A percentile compares a stretch with the other conserved stretches of the same genome.
Conservation (phyloP, 1,140 invertebrate genomes). For the Palaemon carinicauda region DNA sequence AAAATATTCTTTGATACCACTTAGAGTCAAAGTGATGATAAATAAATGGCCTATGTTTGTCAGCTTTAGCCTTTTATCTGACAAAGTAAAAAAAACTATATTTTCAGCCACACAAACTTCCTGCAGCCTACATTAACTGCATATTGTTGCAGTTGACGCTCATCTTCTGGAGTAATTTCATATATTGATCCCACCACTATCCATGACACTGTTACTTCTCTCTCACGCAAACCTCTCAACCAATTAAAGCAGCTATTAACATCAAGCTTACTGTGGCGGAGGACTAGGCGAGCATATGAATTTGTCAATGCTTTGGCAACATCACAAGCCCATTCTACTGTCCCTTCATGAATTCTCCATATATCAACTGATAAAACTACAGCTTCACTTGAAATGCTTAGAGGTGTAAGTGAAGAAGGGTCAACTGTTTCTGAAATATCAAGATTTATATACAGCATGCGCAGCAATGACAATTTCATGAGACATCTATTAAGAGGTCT, state of each 20-base stretch:
- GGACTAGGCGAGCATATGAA: conserved; percentile 30
- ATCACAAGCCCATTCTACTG: conserved; percentile 26
- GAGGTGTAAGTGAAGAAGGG: neutral
- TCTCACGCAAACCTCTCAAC: neutral
- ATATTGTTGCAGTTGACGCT: neutral
- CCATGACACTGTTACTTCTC: neutral
- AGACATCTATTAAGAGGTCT: neutral
- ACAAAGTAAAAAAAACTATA: conserved; percentile 11
- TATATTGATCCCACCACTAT: conserved; percentile 37
- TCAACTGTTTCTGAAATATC: neutral
- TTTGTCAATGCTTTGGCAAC: neutral
- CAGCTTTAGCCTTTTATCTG: too few species aligned
- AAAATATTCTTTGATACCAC: too few species aligned
- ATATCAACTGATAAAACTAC: conserved; percentile 17
- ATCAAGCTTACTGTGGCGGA: conserved; percentile 18
- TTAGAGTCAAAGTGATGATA: too few species aligned
- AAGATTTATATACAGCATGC: conserved; percentile 30
- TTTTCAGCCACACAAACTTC: conserved; percentile 29
- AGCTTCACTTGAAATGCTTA: neutral
- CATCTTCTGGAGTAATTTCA: neutral
- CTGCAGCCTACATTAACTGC: neutral
- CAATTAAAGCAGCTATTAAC: neutral
- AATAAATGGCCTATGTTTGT: too few species aligned
- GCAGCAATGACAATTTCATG: neutral
- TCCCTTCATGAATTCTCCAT: conserved; percentile 5